Base-by-base conservation (phyloP, 2,888 invertebrate species). In the Baronia brevicornis region DNA sequence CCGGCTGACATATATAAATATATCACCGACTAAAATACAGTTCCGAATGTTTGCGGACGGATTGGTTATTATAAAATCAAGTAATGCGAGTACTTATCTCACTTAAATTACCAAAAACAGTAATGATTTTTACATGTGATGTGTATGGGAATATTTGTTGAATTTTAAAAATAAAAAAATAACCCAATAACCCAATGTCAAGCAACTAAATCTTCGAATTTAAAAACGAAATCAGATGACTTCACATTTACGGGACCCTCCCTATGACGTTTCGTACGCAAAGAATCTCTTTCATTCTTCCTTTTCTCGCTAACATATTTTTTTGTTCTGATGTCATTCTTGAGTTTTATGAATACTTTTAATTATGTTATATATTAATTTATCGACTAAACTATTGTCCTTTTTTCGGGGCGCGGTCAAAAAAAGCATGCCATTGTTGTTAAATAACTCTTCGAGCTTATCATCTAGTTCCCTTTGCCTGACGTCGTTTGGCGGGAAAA, bases 391-490 rank as follows among this genome's bases (percentile, higher is more conserved):
- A 25, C 28, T 25, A 6, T 29, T 25, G 4, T 25, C 29, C 3
- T 35, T 21, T 4, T 25, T 21, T 11, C 20, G 9, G 2, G 35
- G 29, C 3, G 11, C 4, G 8, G 35, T 29, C 7, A 35, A 21
- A 17, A 18, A 15, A 6, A 30, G 8, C 35, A 35, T 35, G 4
- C 26, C 35, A 6, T 35, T 29, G 2, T 9, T 12, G 17, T 35
- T 26, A n/a, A 30, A 35, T 1, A 25, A 12, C n/a, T 26, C 30
- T 30, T 26, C 35, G 15, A 30, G 20, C 20, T 28, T 15, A 17
- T 26, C 13, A n/a, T n/a, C n/a, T n/a, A n/a, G n/a, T n/a, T n/a
- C n/a, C 5, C 4, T 19, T 3, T 12, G 20, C 6, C 32, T 9
- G 7, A 14, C 18, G 8, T 2, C 5, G 20, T 29, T 35, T 30